Percentiles rank a stretch among this genome's conserved stretches.
phyloP scores from a whole-genome alignment of 2,888 invertebrate genomes.

The Labia minor region DNA sequence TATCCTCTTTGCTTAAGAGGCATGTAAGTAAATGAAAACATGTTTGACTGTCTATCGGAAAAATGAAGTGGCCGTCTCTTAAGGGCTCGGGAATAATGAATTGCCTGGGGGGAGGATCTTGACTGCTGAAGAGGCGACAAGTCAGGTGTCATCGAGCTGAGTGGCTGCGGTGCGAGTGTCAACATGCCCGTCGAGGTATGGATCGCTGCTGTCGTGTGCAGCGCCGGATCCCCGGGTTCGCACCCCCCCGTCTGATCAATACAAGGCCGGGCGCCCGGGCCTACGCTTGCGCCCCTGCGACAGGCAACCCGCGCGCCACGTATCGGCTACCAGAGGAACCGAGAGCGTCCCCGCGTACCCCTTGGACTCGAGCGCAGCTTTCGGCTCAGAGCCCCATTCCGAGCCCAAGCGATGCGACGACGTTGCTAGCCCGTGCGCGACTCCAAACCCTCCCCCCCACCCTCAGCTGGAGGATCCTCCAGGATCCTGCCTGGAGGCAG shows the following conservation, averaged over 20 bases:
- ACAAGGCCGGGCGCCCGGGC: constrained; percentile 32
- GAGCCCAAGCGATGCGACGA: too few species aligned
- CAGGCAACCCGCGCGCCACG: constrained; percentile 33
- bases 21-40: too few species aligned
- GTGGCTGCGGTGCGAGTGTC: constrained; percentile 28
- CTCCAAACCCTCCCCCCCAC: too few species aligned
- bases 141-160: constrained; percentile 35
- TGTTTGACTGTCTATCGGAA: too few species aligned
- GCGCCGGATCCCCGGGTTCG: constrained; percentile 33
- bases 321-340: constrained; percentile 27
- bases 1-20: too few species aligned
- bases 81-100: neutral
- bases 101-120: constrained; percentile 27
- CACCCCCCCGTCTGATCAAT: constrained; percentile 30
- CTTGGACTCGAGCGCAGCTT: neutral
- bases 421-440: too few species aligned
- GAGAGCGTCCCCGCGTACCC: constrained; percentile 30
- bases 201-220: constrained; percentile 34
- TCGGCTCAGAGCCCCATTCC: too few species aligned
- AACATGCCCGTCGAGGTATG: constrained; percentile 29
- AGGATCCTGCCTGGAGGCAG: constrained; percentile 20
- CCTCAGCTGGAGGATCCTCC: constrained; percentile 9
- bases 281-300: constrained; percentile 38
- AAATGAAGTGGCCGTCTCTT: too few species aligned
- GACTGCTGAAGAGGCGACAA: constrained; percentile 33